Conservation (phyloP, 1,140 invertebrate genomes). For the Eciton burchellii region DNA sequence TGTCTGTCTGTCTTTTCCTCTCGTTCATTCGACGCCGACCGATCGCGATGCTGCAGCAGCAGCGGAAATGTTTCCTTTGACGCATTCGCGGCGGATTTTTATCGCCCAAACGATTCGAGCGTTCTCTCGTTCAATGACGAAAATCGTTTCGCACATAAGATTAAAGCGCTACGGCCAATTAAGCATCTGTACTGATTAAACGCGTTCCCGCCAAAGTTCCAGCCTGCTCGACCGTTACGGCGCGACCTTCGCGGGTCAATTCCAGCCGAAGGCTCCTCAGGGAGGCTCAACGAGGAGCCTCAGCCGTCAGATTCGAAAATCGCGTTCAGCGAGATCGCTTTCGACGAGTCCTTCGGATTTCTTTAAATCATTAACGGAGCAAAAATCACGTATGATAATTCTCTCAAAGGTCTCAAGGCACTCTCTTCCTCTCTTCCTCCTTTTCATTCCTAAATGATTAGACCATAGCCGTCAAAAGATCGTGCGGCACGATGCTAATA, state of each 20-base stretch:
- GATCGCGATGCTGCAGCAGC: too few relatives aligned
- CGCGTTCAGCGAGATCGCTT: too few relatives aligned
- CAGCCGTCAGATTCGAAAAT: too few relatives aligned
- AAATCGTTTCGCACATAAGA: slow-evolving; percentile 2
- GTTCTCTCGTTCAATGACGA: background rate
- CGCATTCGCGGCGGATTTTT: background rate
- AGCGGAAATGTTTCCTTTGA: slow-evolving; percentile 24
- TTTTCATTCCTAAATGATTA: background rate
- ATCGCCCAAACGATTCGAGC: background rate
- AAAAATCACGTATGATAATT: too few relatives aligned
- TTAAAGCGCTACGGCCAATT: slow-evolving; percentile 3
- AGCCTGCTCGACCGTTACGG: background rate
- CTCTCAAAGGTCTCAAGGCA: too few relatives aligned
- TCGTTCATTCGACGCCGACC: background rate
- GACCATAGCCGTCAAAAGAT: too few relatives aligned
- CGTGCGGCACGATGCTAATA: background rate
- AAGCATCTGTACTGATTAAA: background rate
- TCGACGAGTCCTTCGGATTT: too few relatives aligned
- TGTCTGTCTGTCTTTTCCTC: background rate
- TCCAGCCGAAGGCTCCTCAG: too few relatives aligned
- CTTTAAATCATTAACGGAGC: too few relatives aligned
- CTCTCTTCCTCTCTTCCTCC: too few relatives aligned
- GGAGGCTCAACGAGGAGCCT: too few relatives aligned
- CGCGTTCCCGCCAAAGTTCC: background rate
- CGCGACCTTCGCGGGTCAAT: background rate